These are phyloP conservation scores for Mactra quadrangularis DNA, from an alignment of 1,140 invertebrate species.

Conservation along the genomic window DNA sequence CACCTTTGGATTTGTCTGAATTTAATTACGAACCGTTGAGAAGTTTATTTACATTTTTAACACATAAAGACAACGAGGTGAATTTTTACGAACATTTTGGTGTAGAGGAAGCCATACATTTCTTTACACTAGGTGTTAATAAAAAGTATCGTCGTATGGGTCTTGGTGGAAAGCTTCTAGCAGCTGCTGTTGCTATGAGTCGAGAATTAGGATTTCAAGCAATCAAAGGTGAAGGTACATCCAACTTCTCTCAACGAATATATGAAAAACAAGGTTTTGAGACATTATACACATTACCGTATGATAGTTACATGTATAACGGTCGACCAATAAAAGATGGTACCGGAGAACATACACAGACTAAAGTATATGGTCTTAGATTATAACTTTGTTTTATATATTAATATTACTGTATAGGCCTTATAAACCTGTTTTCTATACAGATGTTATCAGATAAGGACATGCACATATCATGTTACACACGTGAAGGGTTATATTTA, in stretches of 20 bases:
- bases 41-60: constrained; percentile 4
- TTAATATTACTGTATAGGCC: too few relatives aligned
- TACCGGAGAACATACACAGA: constrained; percentile 36
- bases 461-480: too few relatives aligned
- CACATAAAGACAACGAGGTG: constrained; percentile 17
- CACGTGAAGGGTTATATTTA: too few relatives aligned
- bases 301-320: constrained; percentile 44
- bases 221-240: constrained; percentile 39
- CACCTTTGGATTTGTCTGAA: neutral
- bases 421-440: too few relatives aligned
- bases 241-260: constrained; percentile 49
- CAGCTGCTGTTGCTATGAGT: constrained; percentile 17
- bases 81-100: constrained; percentile 37
- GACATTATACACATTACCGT: constrained; percentile 19
- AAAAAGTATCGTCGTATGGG: constrained; percentile 44
- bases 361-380: constrained; percentile 32
- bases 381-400: too few relatives aligned
- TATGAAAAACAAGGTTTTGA: constrained; percentile 42
- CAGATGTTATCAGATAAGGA: too few relatives aligned
- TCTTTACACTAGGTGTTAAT: constrained; percentile 38
- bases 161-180: constrained; percentile 24
- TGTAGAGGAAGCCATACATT: constrained; percentile 46
- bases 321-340: constrained; percentile 13
- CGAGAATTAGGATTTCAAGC: constrained; percentile 40
- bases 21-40: constrained; percentile 22